These are phyloP conservation scores for Apodemus agrarius DNA, from an alignment of 2,797 vertebrate species.

Conservation along the genomic window DNA sequence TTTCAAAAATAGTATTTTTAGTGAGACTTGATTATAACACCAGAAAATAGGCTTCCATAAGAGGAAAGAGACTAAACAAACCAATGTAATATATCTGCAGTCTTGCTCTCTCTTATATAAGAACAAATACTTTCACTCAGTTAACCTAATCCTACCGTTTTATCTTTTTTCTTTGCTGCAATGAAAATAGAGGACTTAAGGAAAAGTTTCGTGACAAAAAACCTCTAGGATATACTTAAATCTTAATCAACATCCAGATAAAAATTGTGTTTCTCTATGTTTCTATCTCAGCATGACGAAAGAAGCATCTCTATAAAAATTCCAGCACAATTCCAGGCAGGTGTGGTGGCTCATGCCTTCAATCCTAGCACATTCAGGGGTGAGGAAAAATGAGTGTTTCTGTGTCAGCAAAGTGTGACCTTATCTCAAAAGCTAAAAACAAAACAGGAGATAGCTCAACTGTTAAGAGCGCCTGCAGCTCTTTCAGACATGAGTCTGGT, in stretches of 20 bases:
- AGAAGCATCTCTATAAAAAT: constrained; percentile 10
- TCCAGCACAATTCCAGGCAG: background rate
- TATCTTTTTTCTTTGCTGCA: constrained; percentile 6
- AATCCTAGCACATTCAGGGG: background rate
- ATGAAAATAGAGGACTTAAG: constrained; percentile 16
- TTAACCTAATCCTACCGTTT: background rate
- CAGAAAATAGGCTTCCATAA: constrained; percentile 1
- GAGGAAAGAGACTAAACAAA: constrained; percentile 19
- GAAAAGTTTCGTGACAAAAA: constrained; percentile 43
- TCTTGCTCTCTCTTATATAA: background rate
- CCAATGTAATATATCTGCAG: constrained; percentile 41
- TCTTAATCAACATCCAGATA: background rate
- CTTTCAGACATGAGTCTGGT: background rate
- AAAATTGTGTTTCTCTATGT: background rate
- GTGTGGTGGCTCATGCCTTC: background rate
- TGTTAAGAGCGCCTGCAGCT: background rate
- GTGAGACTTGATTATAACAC: background rate
- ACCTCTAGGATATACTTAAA: constrained; percentile 2
- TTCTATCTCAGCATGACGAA: constrained; percentile 50
- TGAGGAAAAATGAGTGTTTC: background rate
- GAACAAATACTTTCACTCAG: background rate
- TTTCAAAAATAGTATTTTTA: constrained; percentile 50
- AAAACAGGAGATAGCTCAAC: background rate
- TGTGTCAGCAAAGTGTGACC: background rate
- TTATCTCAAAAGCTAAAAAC: background rate